These are phyloP conservation scores for Buteo buteo DNA, from an alignment of 2,113 vertebrate genomes.

Conservation along the genomic window DNA sequence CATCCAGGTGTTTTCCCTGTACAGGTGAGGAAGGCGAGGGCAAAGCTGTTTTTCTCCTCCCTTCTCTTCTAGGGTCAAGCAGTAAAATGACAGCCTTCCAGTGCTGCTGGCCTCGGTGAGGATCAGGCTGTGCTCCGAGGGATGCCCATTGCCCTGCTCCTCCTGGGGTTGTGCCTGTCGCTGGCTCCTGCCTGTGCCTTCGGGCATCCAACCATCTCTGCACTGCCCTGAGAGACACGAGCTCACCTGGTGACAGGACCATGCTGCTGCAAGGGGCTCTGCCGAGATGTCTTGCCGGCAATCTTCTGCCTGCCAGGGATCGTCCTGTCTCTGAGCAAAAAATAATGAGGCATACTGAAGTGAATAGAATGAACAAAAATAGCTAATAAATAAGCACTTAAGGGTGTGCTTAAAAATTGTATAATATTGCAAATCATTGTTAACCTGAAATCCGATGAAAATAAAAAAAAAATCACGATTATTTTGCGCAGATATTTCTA, in stretches of 20 bases:
- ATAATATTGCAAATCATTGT: background rate
- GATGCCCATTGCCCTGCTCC: background rate
- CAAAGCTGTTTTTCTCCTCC: background rate
- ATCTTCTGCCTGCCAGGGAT: background rate
- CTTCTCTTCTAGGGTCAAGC: background rate
- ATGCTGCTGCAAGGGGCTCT: background rate
- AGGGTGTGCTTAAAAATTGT: background rate
- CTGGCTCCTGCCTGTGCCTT: background rate
- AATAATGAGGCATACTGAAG: background rate
- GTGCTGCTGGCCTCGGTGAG: background rate
- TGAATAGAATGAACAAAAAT: background rate
- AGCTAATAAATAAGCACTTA: background rate
- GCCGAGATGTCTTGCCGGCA: background rate
- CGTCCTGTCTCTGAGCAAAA: accelerated
- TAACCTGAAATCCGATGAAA: background rate
- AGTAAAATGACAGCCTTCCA: background rate
- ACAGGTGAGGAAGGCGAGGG: background rate
- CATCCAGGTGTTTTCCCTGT: background rate
- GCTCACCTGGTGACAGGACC: background rate
- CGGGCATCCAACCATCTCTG: background rate
- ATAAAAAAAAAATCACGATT: background rate
- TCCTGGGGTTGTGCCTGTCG: background rate
- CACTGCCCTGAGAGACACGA: background rate
- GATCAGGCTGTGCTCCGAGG: background rate
- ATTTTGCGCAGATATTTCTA: background rate